Evolutionary conservation across 1,140 invertebrate genomes (phyloP).

Genomic region (Brachionus asplanchnoidis): DNA sequence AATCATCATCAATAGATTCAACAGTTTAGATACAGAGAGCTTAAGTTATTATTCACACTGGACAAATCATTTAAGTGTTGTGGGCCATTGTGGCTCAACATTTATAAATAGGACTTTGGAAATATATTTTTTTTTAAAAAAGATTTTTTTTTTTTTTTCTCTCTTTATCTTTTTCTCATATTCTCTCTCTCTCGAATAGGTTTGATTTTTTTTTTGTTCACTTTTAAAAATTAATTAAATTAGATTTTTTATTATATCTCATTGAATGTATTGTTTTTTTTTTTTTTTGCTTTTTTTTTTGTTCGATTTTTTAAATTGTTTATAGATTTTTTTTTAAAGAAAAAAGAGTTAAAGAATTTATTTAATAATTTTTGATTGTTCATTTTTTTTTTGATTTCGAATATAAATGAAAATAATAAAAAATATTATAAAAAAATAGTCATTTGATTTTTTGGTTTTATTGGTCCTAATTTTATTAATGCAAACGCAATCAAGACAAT

Average conservation of each 20-base stretch:
- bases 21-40: background rate
- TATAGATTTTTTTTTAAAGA: slow-evolving; percentile 4
- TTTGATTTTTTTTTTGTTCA: background rate
- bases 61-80: slow-evolving; percentile 17
- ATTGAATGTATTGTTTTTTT: slow-evolving; percentile 26
- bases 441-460: background rate
- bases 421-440: slow-evolving; percentile 17
- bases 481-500: no score
- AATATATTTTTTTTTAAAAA: slow-evolving; percentile 20
- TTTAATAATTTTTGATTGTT: background rate
- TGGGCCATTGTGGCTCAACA: background rate
- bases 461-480: no score
- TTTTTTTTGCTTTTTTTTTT: slow-evolving; percentile 19
- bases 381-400: background rate
- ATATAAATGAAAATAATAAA: background rate
- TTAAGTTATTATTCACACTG: background rate
- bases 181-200: background rate
- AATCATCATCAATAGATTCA: slow-evolving; percentile 28
- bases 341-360: background rate
- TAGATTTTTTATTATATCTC: slow-evolving; percentile 13
- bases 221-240: background rate
- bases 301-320: slow-evolving; percentile 14
- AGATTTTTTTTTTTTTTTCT: background rate
- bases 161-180: background rate
- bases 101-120: background rate